Evolutionary conservation across 1,140 invertebrate genomes (phyloP), one percentile per base, ranked within the genome.

Genomic region (Eriosoma lanigerum): DNA sequence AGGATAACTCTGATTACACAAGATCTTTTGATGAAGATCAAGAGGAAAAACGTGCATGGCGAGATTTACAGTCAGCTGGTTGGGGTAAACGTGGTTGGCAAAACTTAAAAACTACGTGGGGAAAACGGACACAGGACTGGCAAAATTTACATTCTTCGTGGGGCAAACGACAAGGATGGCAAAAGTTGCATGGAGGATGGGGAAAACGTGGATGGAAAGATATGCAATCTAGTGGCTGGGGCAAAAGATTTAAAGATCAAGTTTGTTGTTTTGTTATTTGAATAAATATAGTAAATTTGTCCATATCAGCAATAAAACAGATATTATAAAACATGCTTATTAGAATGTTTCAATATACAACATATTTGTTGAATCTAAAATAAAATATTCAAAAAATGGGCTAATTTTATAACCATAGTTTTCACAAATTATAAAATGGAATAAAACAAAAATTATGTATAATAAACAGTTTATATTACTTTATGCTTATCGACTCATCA

Each of bases 11-110:
- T 12, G 75, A 78, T 24, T 78, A 81, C 24, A 32, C 52, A 17
- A 64, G 56, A 48, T 75, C 54, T 10, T 73, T 60, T 15, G 75
- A 78, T 38, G 82, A 76, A 24, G 81, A 82, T 15, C 80, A 81
- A 66, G 82, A 70, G 73, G 82, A 81, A 15, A 83, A 83, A 78
- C 56, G 82, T 29, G 82, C 78, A 58, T 83, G 82, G 82, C 56
- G 81, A 46, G 76, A 83, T 26, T 60, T 83, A 24, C 82, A 83
- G 29, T 60, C 81, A 0, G 66, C 82, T 17, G 83, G 84, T 21
- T 84, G 83, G 84, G 84, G 83, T 1, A 84, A 84, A 73, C 81
- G 84, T 12, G 83, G 82, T 26, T 84, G 84, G 84, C 76, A 83
- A 38, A 82, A 84, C 32, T 75, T 84, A 19, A 83, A 82, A 21